Evolutionary conservation across 2,113 vertebrate genomes (phyloP).

Genomic region (Haemorhous mexicanus): DNA sequence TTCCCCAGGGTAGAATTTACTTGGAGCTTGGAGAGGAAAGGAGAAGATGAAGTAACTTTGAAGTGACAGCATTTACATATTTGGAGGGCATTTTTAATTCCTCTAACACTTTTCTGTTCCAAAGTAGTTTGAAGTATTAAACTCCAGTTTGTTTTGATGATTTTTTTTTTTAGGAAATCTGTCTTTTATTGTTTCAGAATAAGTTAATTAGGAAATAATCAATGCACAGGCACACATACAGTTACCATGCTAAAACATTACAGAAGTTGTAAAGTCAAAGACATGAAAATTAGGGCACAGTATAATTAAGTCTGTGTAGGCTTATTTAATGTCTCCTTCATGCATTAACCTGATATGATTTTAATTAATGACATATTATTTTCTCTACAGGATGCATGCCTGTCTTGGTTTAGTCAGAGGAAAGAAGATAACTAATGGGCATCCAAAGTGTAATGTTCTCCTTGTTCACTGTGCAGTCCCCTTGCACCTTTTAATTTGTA

Average conservation of each 20-base stretch:
- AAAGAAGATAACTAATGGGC: background rate
- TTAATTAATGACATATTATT: background rate
- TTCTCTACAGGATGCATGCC: background rate
- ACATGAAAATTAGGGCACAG: background rate
- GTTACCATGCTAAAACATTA: background rate
- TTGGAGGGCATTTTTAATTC: slow-evolving; percentile 11
- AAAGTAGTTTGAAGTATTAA: slow-evolving; percentile 7
- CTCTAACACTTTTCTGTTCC: background rate
- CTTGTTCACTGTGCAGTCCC: background rate
- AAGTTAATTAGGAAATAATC: background rate
- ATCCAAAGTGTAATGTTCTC: background rate
- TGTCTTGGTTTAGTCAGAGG: background rate
- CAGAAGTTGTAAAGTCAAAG: background rate
- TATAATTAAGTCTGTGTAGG: background rate
- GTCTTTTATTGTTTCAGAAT: background rate
- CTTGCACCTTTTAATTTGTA: background rate
- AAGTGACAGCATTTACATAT: background rate
- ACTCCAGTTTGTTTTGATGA: background rate
- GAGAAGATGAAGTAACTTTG: background rate
- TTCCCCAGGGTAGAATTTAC: background rate
- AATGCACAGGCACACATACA: background rate
- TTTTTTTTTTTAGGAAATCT: background rate
- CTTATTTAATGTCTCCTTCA: background rate
- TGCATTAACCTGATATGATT: background rate
- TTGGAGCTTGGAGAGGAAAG: background rate